Evolutionary conservation across 2,797 vertebrate species (phyloP).

Genomic region (Oryzias sinensis): DNA sequence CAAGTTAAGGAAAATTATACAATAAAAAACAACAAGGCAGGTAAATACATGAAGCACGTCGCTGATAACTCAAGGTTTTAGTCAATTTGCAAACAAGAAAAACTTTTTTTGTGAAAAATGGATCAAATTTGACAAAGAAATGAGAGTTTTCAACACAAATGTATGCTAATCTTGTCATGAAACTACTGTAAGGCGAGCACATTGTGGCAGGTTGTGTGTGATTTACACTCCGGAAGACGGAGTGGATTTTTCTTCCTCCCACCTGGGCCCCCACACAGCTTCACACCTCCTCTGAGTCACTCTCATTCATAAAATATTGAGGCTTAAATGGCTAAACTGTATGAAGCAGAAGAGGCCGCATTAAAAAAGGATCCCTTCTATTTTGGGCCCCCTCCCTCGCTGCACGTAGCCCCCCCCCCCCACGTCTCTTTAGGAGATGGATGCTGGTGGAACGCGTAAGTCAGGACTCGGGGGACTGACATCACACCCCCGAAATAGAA

Average conservation of each 20-base stretch:
- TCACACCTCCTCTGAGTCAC: conserved; percentile 49
- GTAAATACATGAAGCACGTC: background rate
- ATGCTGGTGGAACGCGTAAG: conserved; percentile 65
- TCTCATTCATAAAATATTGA: conserved; percentile 64
- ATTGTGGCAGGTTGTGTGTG: no score
- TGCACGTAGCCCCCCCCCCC: conserved; percentile 30
- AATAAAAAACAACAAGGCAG: background rate
- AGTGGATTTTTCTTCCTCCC: conserved; percentile 10
- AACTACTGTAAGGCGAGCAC: no score
- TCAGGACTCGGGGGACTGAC: conserved; percentile 64
- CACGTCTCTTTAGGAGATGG: conserved; percentile 48
- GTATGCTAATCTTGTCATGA: no score
- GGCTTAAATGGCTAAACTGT: conserved; percentile 36
- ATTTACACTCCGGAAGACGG: background rate
- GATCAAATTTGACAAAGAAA: no score
- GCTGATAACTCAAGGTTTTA: no score
- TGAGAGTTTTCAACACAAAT: no score
- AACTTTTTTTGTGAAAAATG: no score
- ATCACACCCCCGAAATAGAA: conserved; percentile 70
- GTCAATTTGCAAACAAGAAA: no score
- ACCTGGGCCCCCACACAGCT: conserved; percentile 32
- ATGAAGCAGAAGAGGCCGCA: conserved; percentile 7
- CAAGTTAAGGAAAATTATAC: conserved; percentile 3
- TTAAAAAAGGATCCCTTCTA: conserved; percentile 24
- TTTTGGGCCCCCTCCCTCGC: conserved; percentile 27